These are phyloP conservation scores for Colistium nudipinnis DNA, from an alignment of 2,113 vertebrate species.

Conservation along the genomic window DNA sequence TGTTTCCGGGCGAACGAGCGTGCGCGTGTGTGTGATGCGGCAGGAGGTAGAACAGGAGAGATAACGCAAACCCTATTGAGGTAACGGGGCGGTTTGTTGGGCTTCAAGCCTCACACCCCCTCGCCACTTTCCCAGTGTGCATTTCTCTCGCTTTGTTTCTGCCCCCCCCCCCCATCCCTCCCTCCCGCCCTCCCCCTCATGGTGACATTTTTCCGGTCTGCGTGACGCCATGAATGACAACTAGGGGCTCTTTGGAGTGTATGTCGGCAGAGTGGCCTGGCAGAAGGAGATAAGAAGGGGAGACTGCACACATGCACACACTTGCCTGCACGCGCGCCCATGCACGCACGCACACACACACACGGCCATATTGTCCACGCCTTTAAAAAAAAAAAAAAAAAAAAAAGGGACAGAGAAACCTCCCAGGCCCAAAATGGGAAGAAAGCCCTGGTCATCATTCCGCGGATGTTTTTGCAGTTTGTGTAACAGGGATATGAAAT, in stretches of 20 bases:
- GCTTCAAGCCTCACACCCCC: conserved; percentile 47
- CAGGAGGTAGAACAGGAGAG: conserved; percentile 21
- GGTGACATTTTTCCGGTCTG: conserved; percentile 76
- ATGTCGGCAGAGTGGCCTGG: conserved; percentile 77
- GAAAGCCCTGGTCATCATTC: not conserved
- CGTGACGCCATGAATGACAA: conserved; percentile 79
- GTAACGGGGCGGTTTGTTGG: conserved; percentile 20
- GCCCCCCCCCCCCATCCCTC: conserved; percentile 48
- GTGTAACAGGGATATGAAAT: not conserved
- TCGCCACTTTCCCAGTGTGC: conserved; percentile 37
- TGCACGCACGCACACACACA: conserved; percentile 33
- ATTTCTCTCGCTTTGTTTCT: conserved; percentile 48
- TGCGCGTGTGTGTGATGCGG: not conserved
- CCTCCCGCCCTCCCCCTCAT: conserved; percentile 44
- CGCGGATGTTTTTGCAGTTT: conserved; percentile 4
- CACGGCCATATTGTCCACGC: conserved; percentile 46
- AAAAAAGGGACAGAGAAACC: conserved; percentile 37
- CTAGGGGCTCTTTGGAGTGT: conserved; percentile 80
- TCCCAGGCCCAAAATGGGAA: conserved; percentile 28
- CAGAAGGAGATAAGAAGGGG: conserved; percentile 77
- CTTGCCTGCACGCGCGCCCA: conserved; percentile 21
- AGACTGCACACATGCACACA: conserved; percentile 55
- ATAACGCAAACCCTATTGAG: conserved; percentile 44
- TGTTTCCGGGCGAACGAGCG: not conserved
- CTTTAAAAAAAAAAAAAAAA: conserved; percentile 38